Percentiles rank a stretch among this genome's conserved stretches.
phyloP scores from a whole-genome alignment of 1,140 invertebrate species.

The Bicyclus anynana region DNA sequence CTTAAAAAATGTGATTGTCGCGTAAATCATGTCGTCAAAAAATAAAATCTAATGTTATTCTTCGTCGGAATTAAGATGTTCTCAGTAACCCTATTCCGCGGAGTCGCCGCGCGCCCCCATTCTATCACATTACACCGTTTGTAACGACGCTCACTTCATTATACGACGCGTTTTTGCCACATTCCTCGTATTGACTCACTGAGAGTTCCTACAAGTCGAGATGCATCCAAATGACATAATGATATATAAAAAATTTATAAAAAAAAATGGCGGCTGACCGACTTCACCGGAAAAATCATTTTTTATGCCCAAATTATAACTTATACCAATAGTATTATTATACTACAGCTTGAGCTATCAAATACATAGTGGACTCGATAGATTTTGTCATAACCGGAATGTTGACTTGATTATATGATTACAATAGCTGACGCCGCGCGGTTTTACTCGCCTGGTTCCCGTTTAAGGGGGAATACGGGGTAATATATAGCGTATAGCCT shows the following conservation, averaged over 20 bases:
- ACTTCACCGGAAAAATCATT: too few relatives aligned
- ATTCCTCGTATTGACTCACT: constrained; percentile 13
- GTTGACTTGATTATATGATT: too few relatives aligned
- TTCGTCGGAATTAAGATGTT: background rate
- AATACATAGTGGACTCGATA: too few relatives aligned
- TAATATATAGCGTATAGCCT: too few relatives aligned
- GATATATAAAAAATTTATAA: background rate
- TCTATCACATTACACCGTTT: constrained; percentile 48
- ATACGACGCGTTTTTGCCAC: constrained; percentile 22
- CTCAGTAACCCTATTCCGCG: constrained; percentile 1
- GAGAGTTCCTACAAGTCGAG: background rate
- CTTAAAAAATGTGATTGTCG: background rate
- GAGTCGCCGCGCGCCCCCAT: constrained; percentile 34
- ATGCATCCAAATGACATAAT: background rate
- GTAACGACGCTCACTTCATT: constrained; percentile 36
- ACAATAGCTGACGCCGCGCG: too few relatives aligned
- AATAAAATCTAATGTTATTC: background rate
- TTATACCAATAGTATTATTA: too few relatives aligned
- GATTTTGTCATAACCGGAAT: too few relatives aligned
- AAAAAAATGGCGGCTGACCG: too few relatives aligned
- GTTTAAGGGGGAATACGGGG: too few relatives aligned
- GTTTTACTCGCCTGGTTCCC: too few relatives aligned
- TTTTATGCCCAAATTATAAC: too few relatives aligned
- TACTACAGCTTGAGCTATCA: too few relatives aligned
- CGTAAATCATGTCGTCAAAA: background rate